Conservation (phyloP, 53 echinoderm and acorn worm genomes). For the Paelopatides confundens region DNA sequence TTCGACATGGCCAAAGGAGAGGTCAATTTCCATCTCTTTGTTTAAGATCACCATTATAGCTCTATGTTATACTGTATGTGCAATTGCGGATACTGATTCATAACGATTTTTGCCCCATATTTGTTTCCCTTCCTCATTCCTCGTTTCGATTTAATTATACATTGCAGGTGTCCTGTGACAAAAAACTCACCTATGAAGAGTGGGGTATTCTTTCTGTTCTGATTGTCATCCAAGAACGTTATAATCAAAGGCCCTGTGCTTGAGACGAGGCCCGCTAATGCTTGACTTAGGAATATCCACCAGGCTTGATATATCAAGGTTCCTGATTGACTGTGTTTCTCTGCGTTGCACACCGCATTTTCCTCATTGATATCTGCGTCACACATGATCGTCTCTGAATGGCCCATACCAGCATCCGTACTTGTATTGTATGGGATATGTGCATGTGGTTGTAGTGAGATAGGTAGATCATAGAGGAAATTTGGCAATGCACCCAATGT, state of each 20-base stretch:
- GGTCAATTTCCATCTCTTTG: too few relatives aligned
- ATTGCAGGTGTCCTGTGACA: too few relatives aligned
- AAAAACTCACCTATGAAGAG: conserved; percentile 69
- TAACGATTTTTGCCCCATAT: too few relatives aligned
- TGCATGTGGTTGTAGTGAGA: not conserved
- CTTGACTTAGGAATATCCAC: conserved; percentile 83
- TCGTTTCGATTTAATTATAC: too few relatives aligned
- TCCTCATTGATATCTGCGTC: conserved; percentile 1
- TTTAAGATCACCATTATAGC: too few relatives aligned
- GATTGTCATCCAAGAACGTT: conserved; percentile 89
- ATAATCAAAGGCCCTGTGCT: conserved; percentile 69
- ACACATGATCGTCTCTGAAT: not conserved
- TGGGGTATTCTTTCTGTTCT: conserved; percentile 63
- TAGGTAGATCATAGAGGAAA: conserved; percentile 76
- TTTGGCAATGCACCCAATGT: conserved; percentile 79
- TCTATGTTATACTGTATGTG: too few relatives aligned
- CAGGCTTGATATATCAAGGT: conserved; percentile 67
- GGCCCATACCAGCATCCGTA: not conserved
- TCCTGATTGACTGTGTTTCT: conserved; percentile 64
- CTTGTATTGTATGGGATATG: not conserved
- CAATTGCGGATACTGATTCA: too few relatives aligned
- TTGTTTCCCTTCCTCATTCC: too few relatives aligned
- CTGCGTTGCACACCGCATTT: conserved; percentile 51
- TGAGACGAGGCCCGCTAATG: conserved; percentile 45
- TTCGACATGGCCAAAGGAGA: too few relatives aligned